These are phyloP conservation scores for Pseudococcus viburni DNA, from an alignment of 2,888 invertebrate species.

Conservation along the genomic window DNA sequence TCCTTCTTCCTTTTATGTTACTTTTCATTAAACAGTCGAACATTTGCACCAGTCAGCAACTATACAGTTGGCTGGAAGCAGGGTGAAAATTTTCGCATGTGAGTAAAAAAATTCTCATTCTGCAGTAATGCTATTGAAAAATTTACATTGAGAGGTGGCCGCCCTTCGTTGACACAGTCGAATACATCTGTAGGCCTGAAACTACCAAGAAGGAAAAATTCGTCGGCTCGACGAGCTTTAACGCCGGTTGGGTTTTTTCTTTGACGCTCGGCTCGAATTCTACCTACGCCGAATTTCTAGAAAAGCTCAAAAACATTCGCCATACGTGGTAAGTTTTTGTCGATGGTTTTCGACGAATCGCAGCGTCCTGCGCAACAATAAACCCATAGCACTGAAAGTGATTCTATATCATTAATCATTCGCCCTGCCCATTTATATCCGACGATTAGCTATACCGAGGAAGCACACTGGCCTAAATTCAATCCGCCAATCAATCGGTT, in stretches of 20 bases:
- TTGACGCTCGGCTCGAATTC: background rate
- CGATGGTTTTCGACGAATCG: background rate
- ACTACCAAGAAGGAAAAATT: background rate
- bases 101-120: background rate
- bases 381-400: slow-evolving; percentile 22
- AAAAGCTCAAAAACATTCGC: background rate
- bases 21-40: slow-evolving; percentile 53
- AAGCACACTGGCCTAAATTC: slow-evolving; percentile 31
- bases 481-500: slow-evolving; percentile 16
- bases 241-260: background rate
- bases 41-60: slow-evolving; percentile 42
- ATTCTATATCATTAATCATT: slow-evolving; percentile 29
- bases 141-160: background rate
- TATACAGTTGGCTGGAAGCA: slow-evolving; percentile 1
- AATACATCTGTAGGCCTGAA: background rate
- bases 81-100: background rate
- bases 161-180: background rate
- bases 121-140: background rate
- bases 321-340: background rate
- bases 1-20: slow-evolving; percentile 48
- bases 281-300: background rate
- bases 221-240: background rate
- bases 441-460: slow-evolving; percentile 13
- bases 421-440: slow-evolving; percentile 31
- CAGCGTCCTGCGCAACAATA: slow-evolving; percentile 35